Conservation (phyloP, 2,797 vertebrate genomes). For the Astyanax mexicanus region DNA sequence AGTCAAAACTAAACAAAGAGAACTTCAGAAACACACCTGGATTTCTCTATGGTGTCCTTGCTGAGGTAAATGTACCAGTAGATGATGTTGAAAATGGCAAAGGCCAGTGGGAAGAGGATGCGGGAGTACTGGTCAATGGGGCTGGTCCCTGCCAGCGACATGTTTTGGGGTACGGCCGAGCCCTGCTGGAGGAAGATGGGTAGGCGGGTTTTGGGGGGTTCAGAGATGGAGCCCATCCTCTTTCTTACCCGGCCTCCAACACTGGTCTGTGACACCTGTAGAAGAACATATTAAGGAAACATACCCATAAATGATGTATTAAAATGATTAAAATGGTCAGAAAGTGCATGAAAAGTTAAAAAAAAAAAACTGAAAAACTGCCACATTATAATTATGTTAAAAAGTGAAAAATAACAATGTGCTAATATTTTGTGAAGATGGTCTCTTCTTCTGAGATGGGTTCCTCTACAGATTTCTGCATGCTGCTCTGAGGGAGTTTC, state of each 20-base stretch:
- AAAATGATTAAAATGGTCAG: too few species aligned
- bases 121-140: slow-evolving; percentile 91
- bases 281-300: neutral
- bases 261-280: slow-evolving; percentile 72
- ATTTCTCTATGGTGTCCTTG: slow-evolving; percentile 88
- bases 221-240: slow-evolving; percentile 83
- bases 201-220: slow-evolving; percentile 67
- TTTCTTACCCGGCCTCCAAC: slow-evolving; percentile 80
- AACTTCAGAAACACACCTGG: slow-evolving; percentile 64
- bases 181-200: slow-evolving; percentile 78
- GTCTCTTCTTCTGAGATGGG: too few species aligned
- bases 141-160: slow-evolving; percentile 85
- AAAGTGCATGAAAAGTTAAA: too few species aligned
- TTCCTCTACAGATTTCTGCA: too few species aligned
- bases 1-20: too few species aligned
- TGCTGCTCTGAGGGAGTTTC: too few species aligned
- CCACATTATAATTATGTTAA: too few species aligned
- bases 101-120: slow-evolving; percentile 90
- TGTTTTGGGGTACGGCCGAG: slow-evolving; percentile 74
- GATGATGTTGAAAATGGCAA: slow-evolving; percentile 90
- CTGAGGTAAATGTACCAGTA: slow-evolving; percentile 94
- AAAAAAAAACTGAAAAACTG: too few species aligned
- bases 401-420: too few species aligned
- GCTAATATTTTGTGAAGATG: too few species aligned
- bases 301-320: too few species aligned